Percentiles rank a stretch among this genome's conserved stretches.
These are phyloP conservation scores for Nymphalis io DNA, from an alignment of 1,140 invertebrate species.

Conservation along the genomic window DNA sequence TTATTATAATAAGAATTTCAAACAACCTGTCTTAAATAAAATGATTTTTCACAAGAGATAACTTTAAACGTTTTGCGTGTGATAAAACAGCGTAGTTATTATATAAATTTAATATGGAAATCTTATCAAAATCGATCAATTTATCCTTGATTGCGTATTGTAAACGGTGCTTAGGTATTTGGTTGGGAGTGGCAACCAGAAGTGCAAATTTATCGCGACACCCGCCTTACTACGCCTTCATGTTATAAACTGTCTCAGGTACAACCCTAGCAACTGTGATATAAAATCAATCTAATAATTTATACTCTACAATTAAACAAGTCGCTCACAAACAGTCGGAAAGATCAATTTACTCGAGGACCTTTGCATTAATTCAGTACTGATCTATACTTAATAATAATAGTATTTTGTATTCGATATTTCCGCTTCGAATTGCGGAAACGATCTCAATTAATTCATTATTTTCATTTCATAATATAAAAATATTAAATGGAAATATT, in stretches of 20 bases:
- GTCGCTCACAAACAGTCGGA: constrained; percentile 1
- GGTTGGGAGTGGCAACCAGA: constrained; percentile 34
- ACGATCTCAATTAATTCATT: background rate
- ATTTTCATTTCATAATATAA: background rate
- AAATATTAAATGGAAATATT: background rate
- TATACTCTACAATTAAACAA: constrained; percentile 9
- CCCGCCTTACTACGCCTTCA: constrained; percentile 23
- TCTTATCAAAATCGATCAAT: constrained; percentile 40
- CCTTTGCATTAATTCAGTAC: background rate
- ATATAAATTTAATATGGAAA: constrained; percentile 18
- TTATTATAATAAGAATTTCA: no score
- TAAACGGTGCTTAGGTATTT: constrained; percentile 37
- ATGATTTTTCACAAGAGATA: background rate
- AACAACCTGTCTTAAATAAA: no score
- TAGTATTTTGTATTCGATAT: constrained; percentile 11
- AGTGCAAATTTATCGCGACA: constrained; percentile 39
- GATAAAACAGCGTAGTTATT: constrained; percentile 11
- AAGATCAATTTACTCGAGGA: constrained; percentile 2
- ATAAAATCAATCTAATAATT: constrained; percentile 9
- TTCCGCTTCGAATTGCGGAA: constrained; percentile 23
- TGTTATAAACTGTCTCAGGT: constrained; percentile 18
- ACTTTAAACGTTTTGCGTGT: background rate
- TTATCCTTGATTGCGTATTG: constrained; percentile 41
- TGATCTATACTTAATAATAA: constrained; percentile 7
- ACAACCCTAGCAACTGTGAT: constrained; percentile 9